These are phyloP conservation scores for Diploptera punctata DNA, from an alignment of 2,888 invertebrate species.

Conservation along the genomic window DNA sequence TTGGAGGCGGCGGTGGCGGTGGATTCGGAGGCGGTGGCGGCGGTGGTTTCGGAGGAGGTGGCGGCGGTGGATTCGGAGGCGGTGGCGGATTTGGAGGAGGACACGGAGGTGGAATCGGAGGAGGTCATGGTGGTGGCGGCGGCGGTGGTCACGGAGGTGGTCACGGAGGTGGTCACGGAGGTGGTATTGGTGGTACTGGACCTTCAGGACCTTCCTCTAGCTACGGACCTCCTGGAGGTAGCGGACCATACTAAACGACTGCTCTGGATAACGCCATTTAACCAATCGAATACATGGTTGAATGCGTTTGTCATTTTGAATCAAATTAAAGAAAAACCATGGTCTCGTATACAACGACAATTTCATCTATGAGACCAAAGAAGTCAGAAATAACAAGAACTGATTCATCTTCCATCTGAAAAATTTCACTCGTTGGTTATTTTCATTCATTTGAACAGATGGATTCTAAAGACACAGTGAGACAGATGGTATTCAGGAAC, in stretches of 20 bases:
- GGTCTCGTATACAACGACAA: too few species aligned
- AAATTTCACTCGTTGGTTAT: too few species aligned
- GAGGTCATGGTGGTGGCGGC: conserved; percentile 47
- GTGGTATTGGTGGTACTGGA: conserved; percentile 45
- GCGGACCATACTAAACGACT: conserved; percentile 40
- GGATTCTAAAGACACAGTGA: too few species aligned
- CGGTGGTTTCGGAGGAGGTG: conserved; percentile 46
- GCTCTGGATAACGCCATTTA: conserved; percentile 30
- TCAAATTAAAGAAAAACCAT: too few species aligned
- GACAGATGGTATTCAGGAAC: too few species aligned
- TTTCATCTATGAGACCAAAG: neutral
- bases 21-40: too few species aligned
- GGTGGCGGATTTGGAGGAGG: conserved; percentile 38
- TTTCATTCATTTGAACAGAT: too few species aligned
- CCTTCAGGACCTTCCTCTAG: conserved; percentile 29
- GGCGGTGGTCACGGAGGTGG: conserved; percentile 45
- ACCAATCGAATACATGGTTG: conserved; percentile 3
- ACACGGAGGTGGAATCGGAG: conserved; percentile 45
- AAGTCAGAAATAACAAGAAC: too few species aligned
- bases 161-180: conserved; percentile 31
- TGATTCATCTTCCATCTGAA: too few species aligned
- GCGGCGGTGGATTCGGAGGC: conserved; percentile 47
- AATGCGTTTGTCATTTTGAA: neutral
- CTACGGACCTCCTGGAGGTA: conserved; percentile 43
- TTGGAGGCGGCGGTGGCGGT: conserved; percentile 53